Base-by-base conservation (phyloP, 2,113 vertebrate genomes). In the Crypturellus undulatus region DNA sequence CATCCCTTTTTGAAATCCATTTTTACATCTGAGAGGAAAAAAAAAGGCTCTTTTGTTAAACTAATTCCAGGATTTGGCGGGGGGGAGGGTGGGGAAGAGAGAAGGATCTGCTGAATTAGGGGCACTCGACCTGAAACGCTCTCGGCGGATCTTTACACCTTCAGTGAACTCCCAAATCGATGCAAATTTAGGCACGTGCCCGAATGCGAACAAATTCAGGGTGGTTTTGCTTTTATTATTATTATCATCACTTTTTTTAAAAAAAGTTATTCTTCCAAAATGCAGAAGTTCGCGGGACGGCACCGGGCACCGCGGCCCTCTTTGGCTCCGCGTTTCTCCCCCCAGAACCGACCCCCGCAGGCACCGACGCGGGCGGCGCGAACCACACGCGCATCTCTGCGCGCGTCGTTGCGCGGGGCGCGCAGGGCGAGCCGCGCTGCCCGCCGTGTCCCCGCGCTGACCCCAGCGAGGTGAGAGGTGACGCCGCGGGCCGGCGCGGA, bases 391-490 rank as follows among this genome's bases (percentile, higher is more conserved):
- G 49, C 49, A 24, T 49, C 49, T 47, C 19, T 47, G 47, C 47
- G 47, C 43, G 43, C 43, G 15, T 43, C 45, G 8, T 8, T 49
- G 49, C 30, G 36, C 64, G 62, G 20, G 28, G 21, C 5, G 63
- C 77, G 28, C 91, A 95, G 93, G 96, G 80, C 28, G 8, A 72
- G 79, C 87, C 17, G 86, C 30, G 20, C 84, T 65, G 71, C 32
- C 80, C 89, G n/a, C 58, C 83, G 90, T 85, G 95, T 95, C 96
- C 94, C 93, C 84, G 56, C 93, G 51, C 83, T 96, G 97, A 97
- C 94, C 94, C 91, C 94, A 19, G 94, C 91, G 94, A 96, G 94
- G 93, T 95, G 94, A 96, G 95, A 96, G 96, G 96, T 96, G 94
- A 95, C 78, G 59, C 94, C 36, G 86, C n/a, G 73, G 96, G 90